phyloP scores from a whole-genome alignment of 1,140 invertebrate genomes.

The Plectrocnemia conspersa region DNA sequence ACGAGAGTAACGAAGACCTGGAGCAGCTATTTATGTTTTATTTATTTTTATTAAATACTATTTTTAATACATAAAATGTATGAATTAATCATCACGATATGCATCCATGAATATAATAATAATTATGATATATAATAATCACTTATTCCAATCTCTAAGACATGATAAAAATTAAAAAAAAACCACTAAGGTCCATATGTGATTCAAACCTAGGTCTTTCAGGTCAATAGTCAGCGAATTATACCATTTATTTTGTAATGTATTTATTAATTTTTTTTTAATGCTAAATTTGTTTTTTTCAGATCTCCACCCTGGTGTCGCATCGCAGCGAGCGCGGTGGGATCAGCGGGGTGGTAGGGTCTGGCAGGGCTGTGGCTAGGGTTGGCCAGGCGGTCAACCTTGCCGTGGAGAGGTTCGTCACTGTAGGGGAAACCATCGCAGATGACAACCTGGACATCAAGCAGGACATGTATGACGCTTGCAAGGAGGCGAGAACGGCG shows the following conservation, averaged over 20 bases:
- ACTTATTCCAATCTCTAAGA: too few species aligned
- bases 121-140: too few species aligned
- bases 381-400: conserved; percentile 94
- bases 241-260: neutral
- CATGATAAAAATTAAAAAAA: too few species aligned
- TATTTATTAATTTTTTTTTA: neutral
- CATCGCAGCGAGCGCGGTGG: conserved; percentile 51
- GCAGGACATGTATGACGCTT: conserved; percentile 96
- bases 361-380: conserved; percentile 73
- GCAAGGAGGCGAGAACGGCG: conserved; percentile 90
- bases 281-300: conserved; percentile 43
- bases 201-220: neutral
- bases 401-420: conserved; percentile 95
- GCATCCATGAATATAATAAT: too few species aligned
- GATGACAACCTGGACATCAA: conserved; percentile 97
- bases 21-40: too few species aligned
- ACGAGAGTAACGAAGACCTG: too few species aligned
- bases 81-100: too few species aligned
- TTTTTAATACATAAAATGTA: too few species aligned
- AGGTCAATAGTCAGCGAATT: neutral
- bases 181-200: too few species aligned
- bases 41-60: too few species aligned
- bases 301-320: conserved; percentile 88
- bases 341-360: conserved; percentile 52
- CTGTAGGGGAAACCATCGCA: conserved; percentile 95